Percentiles rank a stretch among this genome's conserved stretches.
phyloP scores from a whole-genome alignment of 2,888 invertebrate genomes.

The Andrena bucephala region DNA sequence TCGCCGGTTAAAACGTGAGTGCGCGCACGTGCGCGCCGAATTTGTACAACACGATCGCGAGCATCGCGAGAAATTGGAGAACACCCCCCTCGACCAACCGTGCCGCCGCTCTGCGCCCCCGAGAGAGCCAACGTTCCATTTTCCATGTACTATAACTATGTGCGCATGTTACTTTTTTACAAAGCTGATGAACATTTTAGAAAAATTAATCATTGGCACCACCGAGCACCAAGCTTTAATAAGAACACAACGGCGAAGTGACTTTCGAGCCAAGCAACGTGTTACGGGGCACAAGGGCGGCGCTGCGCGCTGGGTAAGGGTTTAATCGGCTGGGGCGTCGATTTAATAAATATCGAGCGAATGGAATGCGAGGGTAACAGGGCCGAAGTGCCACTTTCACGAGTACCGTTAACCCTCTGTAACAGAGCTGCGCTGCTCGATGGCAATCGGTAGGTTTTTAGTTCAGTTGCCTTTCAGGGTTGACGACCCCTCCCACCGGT shows the following conservation, averaged over 20 bases:
- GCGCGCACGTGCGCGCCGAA: slow-evolving; percentile 34
- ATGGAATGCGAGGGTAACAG: neutral
- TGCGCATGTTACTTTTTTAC: too few relatives aligned
- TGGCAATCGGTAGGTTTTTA: neutral
- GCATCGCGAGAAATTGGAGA: neutral
- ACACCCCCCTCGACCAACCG: neutral
- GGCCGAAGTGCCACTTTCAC: neutral
- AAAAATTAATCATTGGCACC: too few relatives aligned
- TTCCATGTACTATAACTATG: neutral
- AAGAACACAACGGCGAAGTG: too few relatives aligned
- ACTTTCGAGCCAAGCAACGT: too few relatives aligned
- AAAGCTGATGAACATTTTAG: too few relatives aligned
- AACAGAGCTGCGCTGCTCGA: neutral
- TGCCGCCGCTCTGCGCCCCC: neutral
- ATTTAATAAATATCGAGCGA: neutral
- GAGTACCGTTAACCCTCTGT: neutral
- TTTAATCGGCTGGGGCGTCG: neutral
- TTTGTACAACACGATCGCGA: slow-evolving; percentile 15
- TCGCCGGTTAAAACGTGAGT: slow-evolving; percentile 16
- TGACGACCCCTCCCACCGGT: neutral
- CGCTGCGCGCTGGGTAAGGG: too few relatives aligned
- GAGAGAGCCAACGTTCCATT: slow-evolving; percentile 34
- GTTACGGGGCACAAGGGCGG: too few relatives aligned
- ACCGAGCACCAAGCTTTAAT: too few relatives aligned
- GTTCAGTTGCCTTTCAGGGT: neutral